phyloP scores from a whole-genome alignment of 1,140 invertebrate genomes.

The Liolophura sinensis region DNA sequence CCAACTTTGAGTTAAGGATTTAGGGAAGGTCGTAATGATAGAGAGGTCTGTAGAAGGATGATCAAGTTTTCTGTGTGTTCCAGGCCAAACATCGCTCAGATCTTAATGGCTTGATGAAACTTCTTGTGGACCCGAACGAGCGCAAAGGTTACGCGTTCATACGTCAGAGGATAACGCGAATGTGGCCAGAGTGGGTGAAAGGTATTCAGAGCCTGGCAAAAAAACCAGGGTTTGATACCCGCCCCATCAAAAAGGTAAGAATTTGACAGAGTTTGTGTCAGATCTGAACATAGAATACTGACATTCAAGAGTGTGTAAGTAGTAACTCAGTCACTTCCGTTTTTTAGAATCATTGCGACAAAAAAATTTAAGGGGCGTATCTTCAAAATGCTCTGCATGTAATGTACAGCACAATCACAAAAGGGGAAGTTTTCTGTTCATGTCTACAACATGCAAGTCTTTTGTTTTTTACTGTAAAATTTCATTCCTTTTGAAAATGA shows the following conservation, averaged over 20 bases:
- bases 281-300: neutral
- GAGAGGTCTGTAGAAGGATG: too few relatives aligned
- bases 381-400: too few relatives aligned
- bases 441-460: too few relatives aligned
- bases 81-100: slow-evolving; percentile 35
- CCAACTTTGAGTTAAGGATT: too few relatives aligned
- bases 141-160: slow-evolving; percentile 58
- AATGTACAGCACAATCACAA: too few relatives aligned
- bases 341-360: neutral
- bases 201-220: slow-evolving; percentile 36
- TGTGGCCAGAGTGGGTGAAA: slow-evolving; percentile 54
- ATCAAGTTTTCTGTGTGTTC: neutral
- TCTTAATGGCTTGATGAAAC: slow-evolving; percentile 46
- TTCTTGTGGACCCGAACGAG: slow-evolving; percentile 52
- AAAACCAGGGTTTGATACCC: slow-evolving; percentile 40
- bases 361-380: too few relatives aligned
- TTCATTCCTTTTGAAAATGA: too few relatives aligned
- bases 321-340: too few relatives aligned
- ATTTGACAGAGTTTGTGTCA: neutral
- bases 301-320: neutral
- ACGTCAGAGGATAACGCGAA: slow-evolving; percentile 49
- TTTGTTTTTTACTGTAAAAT: too few relatives aligned
- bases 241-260: slow-evolving; percentile 44
- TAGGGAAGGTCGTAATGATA: too few relatives aligned
- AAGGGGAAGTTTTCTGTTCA: too few relatives aligned